Evolutionary conservation across 2,888 invertebrate genomes (phyloP).

Genomic region (Eurytoma californica): DNA sequence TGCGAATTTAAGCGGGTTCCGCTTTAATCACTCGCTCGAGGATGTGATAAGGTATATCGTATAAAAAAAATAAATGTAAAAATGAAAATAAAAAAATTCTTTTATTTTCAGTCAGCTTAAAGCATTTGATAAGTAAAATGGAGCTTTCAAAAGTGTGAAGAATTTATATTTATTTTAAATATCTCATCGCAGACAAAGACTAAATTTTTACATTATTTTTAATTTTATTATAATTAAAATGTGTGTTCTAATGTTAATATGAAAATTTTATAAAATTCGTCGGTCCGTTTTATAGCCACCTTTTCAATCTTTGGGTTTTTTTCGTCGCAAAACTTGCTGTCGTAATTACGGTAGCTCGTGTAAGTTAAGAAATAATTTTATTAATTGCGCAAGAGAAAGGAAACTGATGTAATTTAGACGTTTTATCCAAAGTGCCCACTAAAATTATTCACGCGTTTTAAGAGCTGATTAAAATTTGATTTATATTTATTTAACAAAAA

Average conservation of each 20-base stretch:
- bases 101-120: too few species aligned
- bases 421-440: neutral
- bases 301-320: neutral
- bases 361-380: neutral
- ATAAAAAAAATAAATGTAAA: too few species aligned
- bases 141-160: too few species aligned
- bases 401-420: slow-evolving; percentile 15
- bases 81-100: too few species aligned
- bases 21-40: too few species aligned
- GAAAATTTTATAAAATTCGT: slow-evolving; percentile 9
- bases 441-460: neutral
- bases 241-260: neutral
- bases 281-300: neutral
- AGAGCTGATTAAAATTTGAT: neutral
- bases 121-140: too few species aligned
- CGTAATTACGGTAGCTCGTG: neutral
- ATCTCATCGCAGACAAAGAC: too few species aligned
- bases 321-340: slow-evolving; percentile 9
- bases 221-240: too few species aligned
- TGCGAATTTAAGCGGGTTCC: neutral
- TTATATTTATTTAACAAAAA: neutral
- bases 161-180: too few species aligned
- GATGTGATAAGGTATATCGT: too few species aligned
- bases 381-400: slow-evolving; percentile 26
- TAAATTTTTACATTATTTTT: too few species aligned